phyloP scores from a whole-genome alignment of 2,113 vertebrate species.

The Arvicanthis niloticus region DNA sequence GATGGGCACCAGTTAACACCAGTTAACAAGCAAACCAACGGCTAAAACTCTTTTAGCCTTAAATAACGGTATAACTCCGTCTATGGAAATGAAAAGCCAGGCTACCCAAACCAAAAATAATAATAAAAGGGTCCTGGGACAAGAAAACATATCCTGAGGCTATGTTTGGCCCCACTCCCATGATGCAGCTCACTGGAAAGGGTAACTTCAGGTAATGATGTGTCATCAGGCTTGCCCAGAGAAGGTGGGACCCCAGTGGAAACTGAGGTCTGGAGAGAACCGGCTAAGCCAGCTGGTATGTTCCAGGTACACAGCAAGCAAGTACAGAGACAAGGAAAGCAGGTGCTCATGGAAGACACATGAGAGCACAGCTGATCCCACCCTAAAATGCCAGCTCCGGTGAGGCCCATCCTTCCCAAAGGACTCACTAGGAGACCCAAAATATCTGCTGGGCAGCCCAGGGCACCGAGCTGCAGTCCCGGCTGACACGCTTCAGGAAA shows the following conservation, averaged over 20 bases:
- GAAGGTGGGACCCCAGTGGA: not conserved
- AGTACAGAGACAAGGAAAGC: not conserved
- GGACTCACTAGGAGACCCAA: not conserved
- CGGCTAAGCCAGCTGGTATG: not conserved
- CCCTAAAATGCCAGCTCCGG: not conserved
- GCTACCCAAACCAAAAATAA: not conserved
- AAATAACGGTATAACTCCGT: not conserved
- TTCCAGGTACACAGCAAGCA: not conserved
- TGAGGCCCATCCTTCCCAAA: not conserved
- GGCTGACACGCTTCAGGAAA: not conserved
- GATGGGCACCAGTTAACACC: not conserved
- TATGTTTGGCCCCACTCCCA: not conserved
- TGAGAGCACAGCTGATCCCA: not conserved
- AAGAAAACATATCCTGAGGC: slow-evolving; percentile 19
- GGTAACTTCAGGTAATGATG: not conserved
- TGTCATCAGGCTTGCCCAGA: not conserved
- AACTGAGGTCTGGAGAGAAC: not conserved
- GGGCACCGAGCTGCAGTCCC: not conserved
- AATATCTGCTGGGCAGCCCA: not conserved
- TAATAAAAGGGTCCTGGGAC: not conserved
- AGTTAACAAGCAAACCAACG: not conserved
- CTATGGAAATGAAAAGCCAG: not conserved
- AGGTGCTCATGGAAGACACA: not conserved
- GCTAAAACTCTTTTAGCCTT: not conserved
- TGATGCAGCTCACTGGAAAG: not conserved